phyloP scores from a whole-genome alignment of 2,888 invertebrate genomes.

The Fragum fragum region DNA sequence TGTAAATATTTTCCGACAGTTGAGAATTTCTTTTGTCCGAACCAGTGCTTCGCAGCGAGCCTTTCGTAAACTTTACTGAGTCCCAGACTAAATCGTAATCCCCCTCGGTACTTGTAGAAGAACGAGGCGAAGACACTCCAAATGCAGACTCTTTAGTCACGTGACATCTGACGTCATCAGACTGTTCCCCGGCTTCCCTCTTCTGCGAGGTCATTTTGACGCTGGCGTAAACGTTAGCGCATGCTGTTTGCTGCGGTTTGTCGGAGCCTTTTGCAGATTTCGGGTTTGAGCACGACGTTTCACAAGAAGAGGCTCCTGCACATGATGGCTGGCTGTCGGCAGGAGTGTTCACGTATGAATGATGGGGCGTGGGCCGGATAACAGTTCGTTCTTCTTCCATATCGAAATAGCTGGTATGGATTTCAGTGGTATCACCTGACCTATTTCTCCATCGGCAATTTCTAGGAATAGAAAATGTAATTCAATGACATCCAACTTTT shows the following conservation, averaged over 20 bases:
- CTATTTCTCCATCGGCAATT: conserved; percentile 30
- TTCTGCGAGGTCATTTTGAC: conserved; percentile 32
- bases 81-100: conserved; percentile 69
- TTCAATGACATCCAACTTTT: no score
- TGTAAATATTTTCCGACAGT: conserved; percentile 56
- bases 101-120: conserved; percentile 61
- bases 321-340: conserved; percentile 36
- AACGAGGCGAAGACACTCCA: conserved; percentile 30
- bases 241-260: conserved; percentile 5
- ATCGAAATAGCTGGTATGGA: conserved; percentile 55
- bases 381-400: conserved; percentile 53
- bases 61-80: conserved; percentile 53
- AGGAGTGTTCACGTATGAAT: conserved; percentile 63
- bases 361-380: conserved; percentile 32
- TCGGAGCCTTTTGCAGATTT: conserved; percentile 34
- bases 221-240: conserved; percentile 64
- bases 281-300: conserved; percentile 30
- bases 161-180: conserved; percentile 22
- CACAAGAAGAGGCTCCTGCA: conserved; percentile 34
- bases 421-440: conserved; percentile 16
- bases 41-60: conserved; percentile 8
- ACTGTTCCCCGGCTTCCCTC: conserved; percentile 19
- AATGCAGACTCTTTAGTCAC: conserved; percentile 36
- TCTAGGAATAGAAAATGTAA: no score
- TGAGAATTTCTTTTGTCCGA: conserved; percentile 35